Evolutionary conservation across 2,113 vertebrate species (phyloP).

Genomic region (Bubalus kerabau): DNA sequence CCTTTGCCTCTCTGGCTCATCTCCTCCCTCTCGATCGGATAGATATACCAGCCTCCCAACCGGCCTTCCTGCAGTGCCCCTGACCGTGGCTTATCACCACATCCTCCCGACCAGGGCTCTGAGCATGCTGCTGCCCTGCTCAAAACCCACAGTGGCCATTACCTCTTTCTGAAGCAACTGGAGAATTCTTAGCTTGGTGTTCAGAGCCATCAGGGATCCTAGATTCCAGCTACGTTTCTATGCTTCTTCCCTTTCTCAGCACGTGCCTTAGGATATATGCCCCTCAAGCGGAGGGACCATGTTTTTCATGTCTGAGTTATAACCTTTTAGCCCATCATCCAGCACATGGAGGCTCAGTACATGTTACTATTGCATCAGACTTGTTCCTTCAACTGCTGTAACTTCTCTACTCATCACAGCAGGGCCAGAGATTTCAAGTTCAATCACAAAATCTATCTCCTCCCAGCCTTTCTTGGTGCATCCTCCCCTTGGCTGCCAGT

Average conservation of each 20-base stretch:
- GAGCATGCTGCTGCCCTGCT: neutral
- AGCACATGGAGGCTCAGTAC: fast-evolving
- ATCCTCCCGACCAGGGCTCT: neutral
- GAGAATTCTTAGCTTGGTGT: neutral
- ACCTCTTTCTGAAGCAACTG: neutral
- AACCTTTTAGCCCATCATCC: neutral
- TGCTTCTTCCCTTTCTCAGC: neutral
- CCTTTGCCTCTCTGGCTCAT: neutral
- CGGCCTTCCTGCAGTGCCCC: neutral
- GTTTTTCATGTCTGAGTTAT: neutral
- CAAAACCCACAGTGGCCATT: no score
- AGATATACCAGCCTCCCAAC: neutral
- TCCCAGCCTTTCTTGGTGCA: neutral
- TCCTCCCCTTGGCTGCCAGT: neutral
- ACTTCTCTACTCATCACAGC: fast-evolving
- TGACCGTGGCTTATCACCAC: neutral
- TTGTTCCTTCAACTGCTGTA: fast-evolving
- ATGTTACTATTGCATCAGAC: neutral
- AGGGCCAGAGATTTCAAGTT: neutral
- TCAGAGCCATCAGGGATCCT: neutral
- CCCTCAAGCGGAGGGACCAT: neutral
- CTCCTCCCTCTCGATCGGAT: neutral
- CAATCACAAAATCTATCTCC: fast-evolving
- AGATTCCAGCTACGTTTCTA: neutral
- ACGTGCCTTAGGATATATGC: fast-evolving